Percentiles rank a stretch among this genome's conserved stretches.
Conservation (phyloP, 1,140 invertebrate species). For the Heterodera schachtii region DNA sequence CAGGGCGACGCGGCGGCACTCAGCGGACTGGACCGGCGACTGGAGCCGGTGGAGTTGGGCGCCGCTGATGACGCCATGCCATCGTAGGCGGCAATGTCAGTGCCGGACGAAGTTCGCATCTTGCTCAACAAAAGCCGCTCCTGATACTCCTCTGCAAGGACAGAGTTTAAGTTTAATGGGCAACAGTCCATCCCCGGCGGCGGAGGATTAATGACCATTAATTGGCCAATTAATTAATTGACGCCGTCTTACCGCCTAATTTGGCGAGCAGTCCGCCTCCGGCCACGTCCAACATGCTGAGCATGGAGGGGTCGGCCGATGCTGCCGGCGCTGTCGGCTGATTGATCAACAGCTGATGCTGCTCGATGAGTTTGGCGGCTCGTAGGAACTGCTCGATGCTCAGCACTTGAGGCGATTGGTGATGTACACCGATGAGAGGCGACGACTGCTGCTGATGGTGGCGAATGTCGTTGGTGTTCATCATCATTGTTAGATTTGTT, state of each 20-base stretch:
- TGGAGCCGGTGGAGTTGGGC: conserved; percentile 28
- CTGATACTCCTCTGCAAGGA: conserved; percentile 11
- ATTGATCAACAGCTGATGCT: background rate
- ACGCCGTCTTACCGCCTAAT: conserved; percentile 14
- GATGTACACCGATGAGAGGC: background rate
- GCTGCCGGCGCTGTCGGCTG: background rate
- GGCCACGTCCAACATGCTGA: background rate
- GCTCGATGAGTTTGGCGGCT: conserved; percentile 1
- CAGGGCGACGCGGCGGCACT: conserved; percentile 10
- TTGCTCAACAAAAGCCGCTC: conserved; percentile 5
- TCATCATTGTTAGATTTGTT: background rate
- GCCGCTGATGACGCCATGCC: background rate
- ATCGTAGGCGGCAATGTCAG: background rate
- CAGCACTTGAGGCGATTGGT: background rate
- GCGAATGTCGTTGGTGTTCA: background rate
- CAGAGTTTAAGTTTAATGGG: background rate
- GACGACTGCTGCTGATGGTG: background rate
- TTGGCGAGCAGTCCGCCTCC: background rate
- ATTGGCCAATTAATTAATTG: background rate
- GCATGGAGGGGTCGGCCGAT: background rate
- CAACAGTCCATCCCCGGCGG: background rate
- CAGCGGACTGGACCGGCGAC: conserved; percentile 16
- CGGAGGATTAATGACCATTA: background rate
- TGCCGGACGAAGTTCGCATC: background rate
- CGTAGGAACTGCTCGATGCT: conserved; percentile 7